Conservation (phyloP, 2,113 vertebrate genomes). For the Pseudonaja textilis region DNA sequence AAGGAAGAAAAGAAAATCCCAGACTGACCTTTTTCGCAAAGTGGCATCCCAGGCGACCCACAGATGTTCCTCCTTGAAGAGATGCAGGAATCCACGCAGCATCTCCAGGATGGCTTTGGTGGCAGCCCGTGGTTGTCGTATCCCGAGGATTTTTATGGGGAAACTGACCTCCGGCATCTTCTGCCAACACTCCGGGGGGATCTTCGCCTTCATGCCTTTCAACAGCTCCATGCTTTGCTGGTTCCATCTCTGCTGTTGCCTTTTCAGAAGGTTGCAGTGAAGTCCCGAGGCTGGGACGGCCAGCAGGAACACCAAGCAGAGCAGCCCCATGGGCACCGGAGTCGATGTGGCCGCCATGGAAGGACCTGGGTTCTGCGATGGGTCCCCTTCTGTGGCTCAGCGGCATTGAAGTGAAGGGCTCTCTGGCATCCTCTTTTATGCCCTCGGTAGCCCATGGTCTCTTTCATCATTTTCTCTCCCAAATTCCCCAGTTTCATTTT, state of each 20-base stretch:
- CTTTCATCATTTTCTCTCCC: conserved; percentile 3
- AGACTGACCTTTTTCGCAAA: neutral
- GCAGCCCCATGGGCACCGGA: accelerated
- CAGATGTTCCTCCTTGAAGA: accelerated
- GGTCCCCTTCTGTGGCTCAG: no score
- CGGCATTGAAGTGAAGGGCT: accelerated
- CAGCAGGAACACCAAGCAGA: accelerated
- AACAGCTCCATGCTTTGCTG: neutral
- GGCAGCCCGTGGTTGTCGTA: neutral
- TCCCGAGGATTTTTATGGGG: neutral
- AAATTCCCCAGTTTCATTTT: conserved; percentile 47
- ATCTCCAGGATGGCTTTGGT: accelerated
- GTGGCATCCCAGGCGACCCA: accelerated
- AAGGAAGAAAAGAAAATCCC: neutral
- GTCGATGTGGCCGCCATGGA: accelerated
- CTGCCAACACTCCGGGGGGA: neutral
- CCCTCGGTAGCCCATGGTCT: neutral
- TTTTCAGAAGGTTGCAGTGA: neutral
- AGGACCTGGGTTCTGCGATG: neutral
- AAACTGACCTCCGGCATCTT: neutral
- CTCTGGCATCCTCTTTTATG: accelerated
- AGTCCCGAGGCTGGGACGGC: accelerated
- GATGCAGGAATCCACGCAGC: conserved; percentile 2
- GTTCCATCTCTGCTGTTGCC: accelerated
- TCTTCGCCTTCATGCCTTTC: neutral